phyloP scores from a whole-genome alignment of 2,888 invertebrate genomes.

The Herminia tarsipennalis region DNA sequence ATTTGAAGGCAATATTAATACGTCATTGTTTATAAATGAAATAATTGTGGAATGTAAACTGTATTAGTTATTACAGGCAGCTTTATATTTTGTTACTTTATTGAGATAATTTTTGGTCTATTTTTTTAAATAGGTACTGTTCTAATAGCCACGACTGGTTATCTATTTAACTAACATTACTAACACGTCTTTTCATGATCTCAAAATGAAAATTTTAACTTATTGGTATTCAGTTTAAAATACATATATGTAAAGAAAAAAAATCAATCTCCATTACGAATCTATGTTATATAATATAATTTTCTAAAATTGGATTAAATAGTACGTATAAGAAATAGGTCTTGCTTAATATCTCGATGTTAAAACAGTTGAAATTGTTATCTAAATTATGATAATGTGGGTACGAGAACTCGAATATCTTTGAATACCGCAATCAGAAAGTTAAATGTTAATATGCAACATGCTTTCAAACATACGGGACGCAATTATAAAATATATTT shows the following conservation, averaged over 20 bases:
- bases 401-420: constrained; percentile 1
- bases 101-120: constrained; percentile 15
- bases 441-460: constrained; percentile 19
- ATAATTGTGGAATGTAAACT: too few relatives aligned
- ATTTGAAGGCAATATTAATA: too few relatives aligned
- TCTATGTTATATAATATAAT: too few relatives aligned
- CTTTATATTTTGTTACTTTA: constrained; percentile 40
- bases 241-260: constrained; percentile 4
- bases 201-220: constrained; percentile 31
- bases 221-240: constrained; percentile 26
- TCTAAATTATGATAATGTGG: neutral
- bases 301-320: constrained; percentile 31
- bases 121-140: constrained; percentile 11
- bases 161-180: constrained; percentile 23
- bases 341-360: too few relatives aligned
- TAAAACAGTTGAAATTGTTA: constrained; percentile 6
- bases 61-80: constrained; percentile 23
- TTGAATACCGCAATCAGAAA: constrained; percentile 7
- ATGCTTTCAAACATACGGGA: constrained; percentile 37
- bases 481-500: constrained; percentile 33
- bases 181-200: constrained; percentile 29
- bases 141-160: constrained; percentile 9
- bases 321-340: constrained; percentile 15
- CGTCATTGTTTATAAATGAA: too few relatives aligned
- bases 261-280: constrained; percentile 7